These are phyloP conservation scores for Carposina sasakii DNA, from an alignment of 1,140 invertebrate species.

Conservation along the genomic window DNA sequence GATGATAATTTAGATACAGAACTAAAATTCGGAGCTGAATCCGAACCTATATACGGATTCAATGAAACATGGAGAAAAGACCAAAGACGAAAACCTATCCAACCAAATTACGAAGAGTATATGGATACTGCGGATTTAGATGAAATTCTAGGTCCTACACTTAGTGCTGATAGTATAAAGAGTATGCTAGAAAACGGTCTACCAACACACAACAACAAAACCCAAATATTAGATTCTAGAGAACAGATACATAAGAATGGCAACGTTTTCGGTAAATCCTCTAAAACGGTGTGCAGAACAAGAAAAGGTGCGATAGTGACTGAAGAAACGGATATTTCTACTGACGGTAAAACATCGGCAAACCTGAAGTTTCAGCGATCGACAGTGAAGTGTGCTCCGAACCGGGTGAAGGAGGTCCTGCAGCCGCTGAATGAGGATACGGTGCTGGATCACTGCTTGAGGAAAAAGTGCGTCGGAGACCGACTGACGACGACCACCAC, in stretches of 20 bases:
- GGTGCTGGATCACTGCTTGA: slow-evolving; percentile 38
- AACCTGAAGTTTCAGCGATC: slow-evolving; percentile 61
- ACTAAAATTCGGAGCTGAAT: slow-evolving; percentile 50
- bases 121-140: slow-evolving; percentile 43
- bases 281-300: slow-evolving; percentile 55
- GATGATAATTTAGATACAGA: too few species aligned
- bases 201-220: slow-evolving; percentile 35
- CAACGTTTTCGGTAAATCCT: slow-evolving; percentile 45
- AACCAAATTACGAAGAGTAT: slow-evolving; percentile 47
- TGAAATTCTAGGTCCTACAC: slow-evolving; percentile 41
- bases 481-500: slow-evolving; percentile 57
- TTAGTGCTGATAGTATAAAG: slow-evolving; percentile 49
- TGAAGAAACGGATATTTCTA: slow-evolving; percentile 58
- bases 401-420: slow-evolving; percentile 48
- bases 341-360: slow-evolving; percentile 51
- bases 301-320: slow-evolving; percentile 58
- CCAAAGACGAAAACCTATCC: slow-evolving; percentile 66
- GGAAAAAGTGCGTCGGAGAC: slow-evolving; percentile 55
- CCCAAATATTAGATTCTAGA: slow-evolving; percentile 48
- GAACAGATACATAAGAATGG: slow-evolving; percentile 52
- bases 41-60: slow-evolving; percentile 58
- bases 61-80: slow-evolving; percentile 56
- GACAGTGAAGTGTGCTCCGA: slow-evolving; percentile 53
- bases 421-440: slow-evolving; percentile 46
- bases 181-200: slow-evolving; percentile 55